Base-by-base conservation (phyloP, 1,140 invertebrate species). In the Mamestra configurata region DNA sequence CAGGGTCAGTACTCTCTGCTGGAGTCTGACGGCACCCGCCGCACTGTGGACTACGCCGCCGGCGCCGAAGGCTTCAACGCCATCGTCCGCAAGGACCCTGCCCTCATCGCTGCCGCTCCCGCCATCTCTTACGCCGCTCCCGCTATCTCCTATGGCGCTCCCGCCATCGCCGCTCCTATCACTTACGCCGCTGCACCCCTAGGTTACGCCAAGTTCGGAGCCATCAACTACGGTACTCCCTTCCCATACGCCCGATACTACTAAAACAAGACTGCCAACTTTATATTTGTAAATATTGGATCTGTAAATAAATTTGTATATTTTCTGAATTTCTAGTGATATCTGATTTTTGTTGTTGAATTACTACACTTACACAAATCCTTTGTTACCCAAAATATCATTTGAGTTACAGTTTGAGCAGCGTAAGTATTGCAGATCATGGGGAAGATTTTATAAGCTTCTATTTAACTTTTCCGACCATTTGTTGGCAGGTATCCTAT, bases 41-140 rank as follows among this genome's bases (percentile, higher is more conserved):
- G 95, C 46, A 94, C 89, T 13, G 95, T 95, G 0, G 92, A 95
- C 82, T 95, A 95, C 79, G 86, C 94, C 10, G 92, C 94, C 20
- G 91, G 94, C 68, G 90, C 89, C 20, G 88, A 92, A 46, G 95
- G 95, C 31, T 95, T 95, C 86, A 95, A 95, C 79, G 95, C 95
- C 20, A 86, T 94, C 6, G 95, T 95, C 2, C 89, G 93, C 37
- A 94, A 95, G 46, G 87, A 84, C 81, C 86, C 87, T 15, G 82
- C 78, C n/a, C 46, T 83, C 22, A 75, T 84, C 40, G 57, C 79
- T 31, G 71, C 68, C 24, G 68, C 53, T 4, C 71, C 71, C 6
- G 43, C 72, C 55, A 55, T 57, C 24, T 51, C 49, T 7, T 75
- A 75, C 51, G 55, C 57, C 20, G 72, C 55, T 10, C 76, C 83